These are phyloP conservation scores for Lysandra coridon DNA, from an alignment of 2,888 invertebrate genomes.

Conservation along the genomic window DNA sequence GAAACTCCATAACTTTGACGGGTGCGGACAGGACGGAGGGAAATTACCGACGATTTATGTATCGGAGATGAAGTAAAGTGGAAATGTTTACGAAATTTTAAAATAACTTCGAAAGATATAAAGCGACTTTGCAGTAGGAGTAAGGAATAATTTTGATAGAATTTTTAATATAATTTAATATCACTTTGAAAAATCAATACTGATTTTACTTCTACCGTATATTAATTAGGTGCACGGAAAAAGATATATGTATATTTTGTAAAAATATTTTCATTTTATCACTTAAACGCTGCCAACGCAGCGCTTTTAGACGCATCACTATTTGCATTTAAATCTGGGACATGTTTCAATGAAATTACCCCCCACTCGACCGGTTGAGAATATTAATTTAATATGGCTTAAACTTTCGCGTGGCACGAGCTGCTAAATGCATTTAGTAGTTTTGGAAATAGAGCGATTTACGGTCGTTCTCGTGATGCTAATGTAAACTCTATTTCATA, in stretches of 20 bases:
- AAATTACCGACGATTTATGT: conserved; percentile 25
- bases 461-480: background rate
- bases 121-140: background rate
- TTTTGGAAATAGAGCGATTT: conserved; percentile 23
- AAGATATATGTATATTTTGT: background rate
- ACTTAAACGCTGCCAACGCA: background rate
- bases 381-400: conserved; percentile 46
- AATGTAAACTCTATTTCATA: background rate
- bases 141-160: background rate
- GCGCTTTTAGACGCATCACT: conserved; percentile 32
- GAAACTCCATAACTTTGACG: conserved; percentile 36
- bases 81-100: conserved; percentile 1
- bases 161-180: too few species aligned
- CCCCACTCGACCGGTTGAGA: conserved; percentile 44
- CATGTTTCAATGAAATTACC: conserved; percentile 46
- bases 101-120: background rate
- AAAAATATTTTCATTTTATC: background rate
- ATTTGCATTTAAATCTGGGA: conserved; percentile 42
- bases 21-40: conserved; percentile 27
- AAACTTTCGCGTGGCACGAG: conserved; percentile 2
- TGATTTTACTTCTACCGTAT: background rate
- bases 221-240: background rate
- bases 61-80: background rate
- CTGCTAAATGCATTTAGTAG: conserved; percentile 24
- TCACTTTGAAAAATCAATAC: too few species aligned